Percentiles rank a stretch among this genome's conserved stretches.
Evolutionary conservation across 2,113 vertebrate genomes (phyloP).

Genomic region (Myxocyprinus asiaticus): DNA sequence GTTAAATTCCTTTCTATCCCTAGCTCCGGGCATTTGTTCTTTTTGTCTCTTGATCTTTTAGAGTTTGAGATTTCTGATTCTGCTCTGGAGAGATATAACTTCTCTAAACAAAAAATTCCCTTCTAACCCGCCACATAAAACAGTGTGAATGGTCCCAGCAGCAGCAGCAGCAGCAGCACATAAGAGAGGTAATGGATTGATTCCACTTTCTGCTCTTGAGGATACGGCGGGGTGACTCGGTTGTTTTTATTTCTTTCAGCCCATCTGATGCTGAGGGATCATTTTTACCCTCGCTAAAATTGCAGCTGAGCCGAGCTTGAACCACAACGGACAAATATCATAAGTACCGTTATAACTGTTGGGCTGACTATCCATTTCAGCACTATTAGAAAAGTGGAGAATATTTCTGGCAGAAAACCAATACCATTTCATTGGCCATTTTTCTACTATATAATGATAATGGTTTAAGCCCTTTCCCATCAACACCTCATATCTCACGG

Average conservation of each 20-base stretch:
- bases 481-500: constrained; percentile 52
- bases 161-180: constrained; percentile 1
- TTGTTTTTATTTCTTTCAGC: constrained; percentile 44
- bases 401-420: constrained; percentile 60
- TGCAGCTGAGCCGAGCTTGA: constrained; percentile 36
- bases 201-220: constrained; percentile 36
- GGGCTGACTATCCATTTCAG: constrained; percentile 51
- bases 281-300: constrained; percentile 43
- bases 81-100: constrained; percentile 32
- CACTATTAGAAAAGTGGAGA: constrained; percentile 52
- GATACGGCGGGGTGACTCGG: background rate
- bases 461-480: constrained; percentile 48
- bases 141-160: constrained; percentile 37
- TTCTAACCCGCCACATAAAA: constrained; percentile 30
- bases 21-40: background rate
- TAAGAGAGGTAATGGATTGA: constrained; percentile 38
- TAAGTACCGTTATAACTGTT: constrained; percentile 42
- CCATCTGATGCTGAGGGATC: constrained; percentile 45
- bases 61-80: constrained; percentile 19
- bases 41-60: constrained; percentile 29
- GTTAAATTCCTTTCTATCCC: no score
- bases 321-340: constrained; percentile 51
- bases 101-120: constrained; percentile 40
- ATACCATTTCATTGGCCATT: constrained; percentile 55
- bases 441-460: constrained; percentile 52